Evolutionary conservation across 2,888 invertebrate species (phyloP).

Genomic region (Bombylius discolor): DNA sequence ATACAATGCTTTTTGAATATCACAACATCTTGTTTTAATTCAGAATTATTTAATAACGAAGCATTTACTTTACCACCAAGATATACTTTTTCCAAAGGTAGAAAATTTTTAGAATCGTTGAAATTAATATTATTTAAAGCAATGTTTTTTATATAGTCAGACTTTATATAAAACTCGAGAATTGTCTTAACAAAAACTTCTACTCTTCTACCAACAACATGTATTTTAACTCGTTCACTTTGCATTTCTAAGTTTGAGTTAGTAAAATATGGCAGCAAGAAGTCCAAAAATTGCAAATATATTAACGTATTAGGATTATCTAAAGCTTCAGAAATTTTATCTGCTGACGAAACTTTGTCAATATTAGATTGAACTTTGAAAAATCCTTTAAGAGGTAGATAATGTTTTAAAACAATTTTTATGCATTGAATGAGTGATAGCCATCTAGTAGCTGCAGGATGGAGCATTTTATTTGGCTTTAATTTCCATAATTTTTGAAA

Average conservation of each 20-base stretch:
- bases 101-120: neutral
- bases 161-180: neutral
- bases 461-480: neutral
- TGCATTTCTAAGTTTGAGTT: neutral
- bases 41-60: neutral
- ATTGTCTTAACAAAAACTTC: neutral
- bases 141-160: neutral
- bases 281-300: neutral
- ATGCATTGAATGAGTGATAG: neutral
- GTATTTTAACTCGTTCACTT: neutral
- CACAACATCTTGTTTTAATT: neutral
- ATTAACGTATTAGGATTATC: neutral
- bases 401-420: neutral
- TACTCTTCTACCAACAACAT: neutral
- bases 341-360: neutral
- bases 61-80: neutral
- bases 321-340: neutral
- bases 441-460: neutral
- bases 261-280: neutral
- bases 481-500: neutral
- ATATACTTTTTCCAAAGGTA: neutral
- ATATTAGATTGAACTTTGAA: neutral
- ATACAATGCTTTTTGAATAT: neutral
- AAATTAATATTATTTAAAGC: neutral
- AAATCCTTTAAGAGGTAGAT: neutral